phyloP scores from a whole-genome alignment of 2,113 vertebrate species.

The Pteruthius melanotis region DNA sequence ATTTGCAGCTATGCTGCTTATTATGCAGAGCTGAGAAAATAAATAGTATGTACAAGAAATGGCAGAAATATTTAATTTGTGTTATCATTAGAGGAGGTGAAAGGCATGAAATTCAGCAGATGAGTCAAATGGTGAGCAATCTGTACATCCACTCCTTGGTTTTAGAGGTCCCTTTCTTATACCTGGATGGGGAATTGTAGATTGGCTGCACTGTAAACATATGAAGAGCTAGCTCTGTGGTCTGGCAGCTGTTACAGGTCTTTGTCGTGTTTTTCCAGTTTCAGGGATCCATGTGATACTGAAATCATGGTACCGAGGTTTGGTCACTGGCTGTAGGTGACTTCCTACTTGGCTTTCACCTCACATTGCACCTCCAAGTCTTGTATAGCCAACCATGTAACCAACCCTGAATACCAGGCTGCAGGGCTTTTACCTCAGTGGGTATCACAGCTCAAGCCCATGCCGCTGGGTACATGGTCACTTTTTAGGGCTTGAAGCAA shows the following conservation, averaged over 20 bases:
- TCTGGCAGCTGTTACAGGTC: neutral
- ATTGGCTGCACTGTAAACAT: neutral
- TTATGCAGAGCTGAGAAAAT: neutral
- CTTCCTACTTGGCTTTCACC: neutral
- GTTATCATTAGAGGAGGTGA: neutral
- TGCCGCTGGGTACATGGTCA: neutral
- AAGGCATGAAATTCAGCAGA: neutral
- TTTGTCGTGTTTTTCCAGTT: neutral
- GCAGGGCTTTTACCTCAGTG: neutral
- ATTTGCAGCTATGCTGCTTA: neutral
- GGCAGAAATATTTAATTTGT: constrained; percentile 24
- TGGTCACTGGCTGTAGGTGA: neutral
- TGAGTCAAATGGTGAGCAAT: neutral
- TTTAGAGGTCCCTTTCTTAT: neutral
- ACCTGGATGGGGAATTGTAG: neutral
- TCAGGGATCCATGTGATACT: neutral
- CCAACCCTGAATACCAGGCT: neutral
- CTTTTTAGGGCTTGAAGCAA: neutral
- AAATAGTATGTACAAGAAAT: neutral
- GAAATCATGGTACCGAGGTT: neutral
- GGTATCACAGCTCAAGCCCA: neutral
- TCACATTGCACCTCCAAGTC: neutral
- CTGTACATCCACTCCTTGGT: neutral
- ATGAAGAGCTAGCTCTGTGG: neutral
- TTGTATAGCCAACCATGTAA: fast-evolving